These are phyloP conservation scores for Drepana falcataria DNA, from an alignment of 2,888 invertebrate genomes.

Conservation along the genomic window DNA sequence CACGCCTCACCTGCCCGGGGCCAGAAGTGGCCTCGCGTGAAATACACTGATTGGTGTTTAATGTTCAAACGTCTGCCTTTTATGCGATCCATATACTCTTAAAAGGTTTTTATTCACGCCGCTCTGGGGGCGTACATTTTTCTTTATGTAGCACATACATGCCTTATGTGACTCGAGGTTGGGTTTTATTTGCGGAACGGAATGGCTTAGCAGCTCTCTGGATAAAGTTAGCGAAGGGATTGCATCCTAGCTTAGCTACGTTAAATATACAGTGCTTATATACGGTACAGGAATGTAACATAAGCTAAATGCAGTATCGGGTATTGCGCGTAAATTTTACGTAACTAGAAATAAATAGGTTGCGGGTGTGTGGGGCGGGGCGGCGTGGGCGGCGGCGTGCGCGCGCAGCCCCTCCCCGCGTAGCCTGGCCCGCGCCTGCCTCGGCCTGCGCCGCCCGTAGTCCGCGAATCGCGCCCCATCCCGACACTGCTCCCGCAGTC, in stretches of 20 bases:
- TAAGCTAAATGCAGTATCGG: constrained; percentile 74
- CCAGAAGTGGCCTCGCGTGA: constrained; percentile 51
- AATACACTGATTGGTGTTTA: constrained; percentile 67
- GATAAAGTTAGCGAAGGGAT: constrained; percentile 6
- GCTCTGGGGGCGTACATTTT: constrained; percentile 19
- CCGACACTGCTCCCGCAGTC: constrained; percentile 37
- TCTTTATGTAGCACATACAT: constrained; percentile 22
- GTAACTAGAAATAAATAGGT: constrained; percentile 79
- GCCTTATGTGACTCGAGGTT: constrained; percentile 6
- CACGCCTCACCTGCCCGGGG: constrained; percentile 62
- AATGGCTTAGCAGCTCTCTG: constrained; percentile 7
- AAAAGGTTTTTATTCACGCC: constrained; percentile 20
- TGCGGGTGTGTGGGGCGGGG: constrained; percentile 76
- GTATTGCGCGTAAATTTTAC: constrained; percentile 79
- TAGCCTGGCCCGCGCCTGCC: constrained; percentile 28
- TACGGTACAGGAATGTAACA: constrained; percentile 44
- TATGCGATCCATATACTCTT: constrained; percentile 33
- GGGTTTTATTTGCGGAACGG: constrained; percentile 12
- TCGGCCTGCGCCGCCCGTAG: constrained; percentile 45
- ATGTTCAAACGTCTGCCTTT: constrained; percentile 47
- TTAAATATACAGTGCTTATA: constrained; percentile 29
- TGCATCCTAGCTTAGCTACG: constrained; percentile 14
- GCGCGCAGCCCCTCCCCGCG: constrained; percentile 46
- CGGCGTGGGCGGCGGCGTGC: constrained; percentile 68
- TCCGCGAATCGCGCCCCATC: constrained; percentile 67